These are phyloP conservation scores for Sebastes glaucus DNA, from an alignment of 2,797 vertebrate species.

Conservation along the genomic window DNA sequence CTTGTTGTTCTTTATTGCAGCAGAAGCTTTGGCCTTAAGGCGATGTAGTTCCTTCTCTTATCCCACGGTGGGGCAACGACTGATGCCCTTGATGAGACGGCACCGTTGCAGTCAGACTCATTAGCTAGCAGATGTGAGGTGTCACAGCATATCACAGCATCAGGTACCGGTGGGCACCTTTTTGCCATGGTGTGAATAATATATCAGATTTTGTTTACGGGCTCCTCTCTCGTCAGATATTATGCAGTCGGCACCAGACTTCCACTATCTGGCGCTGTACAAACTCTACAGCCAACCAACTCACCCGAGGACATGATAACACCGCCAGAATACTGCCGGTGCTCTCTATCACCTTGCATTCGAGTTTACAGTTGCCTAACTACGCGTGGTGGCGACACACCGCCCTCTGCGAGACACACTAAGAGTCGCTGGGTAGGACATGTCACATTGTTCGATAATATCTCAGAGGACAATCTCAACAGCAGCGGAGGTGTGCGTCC, in stretches of 20 bases:
- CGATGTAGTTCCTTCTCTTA: slow-evolving; percentile 21
- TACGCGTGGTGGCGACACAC: slow-evolving; percentile 38
- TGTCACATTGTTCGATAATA: slow-evolving; percentile 45
- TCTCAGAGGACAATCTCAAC: slow-evolving; percentile 64
- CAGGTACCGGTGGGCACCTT: slow-evolving; percentile 46
- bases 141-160: slow-evolving; percentile 61
- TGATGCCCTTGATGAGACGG: slow-evolving; percentile 65
- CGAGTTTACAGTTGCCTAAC: slow-evolving; percentile 51
- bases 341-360: slow-evolving; percentile 63
- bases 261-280: slow-evolving; percentile 40
- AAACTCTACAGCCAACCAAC: slow-evolving; percentile 42
- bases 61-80: slow-evolving; percentile 43
- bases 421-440: slow-evolving; percentile 32
- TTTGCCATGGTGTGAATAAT: slow-evolving; percentile 69
- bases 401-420: slow-evolving; percentile 15
- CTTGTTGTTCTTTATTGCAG: slow-evolving; percentile 71
- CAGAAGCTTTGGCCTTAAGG: slow-evolving; percentile 54
- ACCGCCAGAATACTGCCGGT: slow-evolving; percentile 23
- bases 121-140: slow-evolving; percentile 70
- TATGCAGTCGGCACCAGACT: slow-evolving; percentile 55
- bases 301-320: slow-evolving; percentile 48
- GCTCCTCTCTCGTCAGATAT: slow-evolving; percentile 40
- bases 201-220: slow-evolving; percentile 69
- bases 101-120: slow-evolving; percentile 56
- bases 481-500: slow-evolving; percentile 53